Conservation (phyloP, 2,113 vertebrate genomes). For the Brachypodius melanocephalos region DNA sequence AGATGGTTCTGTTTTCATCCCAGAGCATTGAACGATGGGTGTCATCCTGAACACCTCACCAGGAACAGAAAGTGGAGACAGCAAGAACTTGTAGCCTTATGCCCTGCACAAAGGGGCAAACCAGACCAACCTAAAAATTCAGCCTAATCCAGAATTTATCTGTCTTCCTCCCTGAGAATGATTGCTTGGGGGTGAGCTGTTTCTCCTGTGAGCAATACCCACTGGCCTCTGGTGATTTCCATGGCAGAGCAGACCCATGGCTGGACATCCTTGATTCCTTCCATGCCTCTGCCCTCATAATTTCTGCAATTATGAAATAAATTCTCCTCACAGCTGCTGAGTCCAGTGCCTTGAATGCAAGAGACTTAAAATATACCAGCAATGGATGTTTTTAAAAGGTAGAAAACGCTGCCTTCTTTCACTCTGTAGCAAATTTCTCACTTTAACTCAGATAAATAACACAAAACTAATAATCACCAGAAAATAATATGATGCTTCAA, state of each 20-base stretch:
- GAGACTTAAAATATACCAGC: not conserved
- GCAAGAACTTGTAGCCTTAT: not conserved
- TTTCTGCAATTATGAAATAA: not conserved
- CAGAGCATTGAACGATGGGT: not conserved
- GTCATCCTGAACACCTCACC: not conserved
- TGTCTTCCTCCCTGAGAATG: not conserved
- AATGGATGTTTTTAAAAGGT: not conserved
- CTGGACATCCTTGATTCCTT: not conserved
- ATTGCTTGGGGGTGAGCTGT: not conserved
- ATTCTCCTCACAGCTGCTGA: not conserved
- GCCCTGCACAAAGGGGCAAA: not conserved
- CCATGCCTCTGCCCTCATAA: not conserved
- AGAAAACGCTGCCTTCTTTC: not conserved
- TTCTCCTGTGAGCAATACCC: not conserved
- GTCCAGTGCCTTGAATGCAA: not conserved
- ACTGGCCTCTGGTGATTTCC: not conserved
- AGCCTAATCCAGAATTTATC: not conserved
- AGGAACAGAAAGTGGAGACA: not conserved
- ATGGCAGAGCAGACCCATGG: not conserved
- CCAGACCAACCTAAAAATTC: not conserved
- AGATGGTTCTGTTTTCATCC: not conserved
- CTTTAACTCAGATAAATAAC: not conserved
- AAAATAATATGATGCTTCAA: not conserved
- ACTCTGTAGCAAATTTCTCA: not conserved
- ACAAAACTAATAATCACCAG: not conserved